Evolutionary conservation across 1,140 invertebrate genomes (phyloP).

Genomic region (Drosophila elegans): DNA sequence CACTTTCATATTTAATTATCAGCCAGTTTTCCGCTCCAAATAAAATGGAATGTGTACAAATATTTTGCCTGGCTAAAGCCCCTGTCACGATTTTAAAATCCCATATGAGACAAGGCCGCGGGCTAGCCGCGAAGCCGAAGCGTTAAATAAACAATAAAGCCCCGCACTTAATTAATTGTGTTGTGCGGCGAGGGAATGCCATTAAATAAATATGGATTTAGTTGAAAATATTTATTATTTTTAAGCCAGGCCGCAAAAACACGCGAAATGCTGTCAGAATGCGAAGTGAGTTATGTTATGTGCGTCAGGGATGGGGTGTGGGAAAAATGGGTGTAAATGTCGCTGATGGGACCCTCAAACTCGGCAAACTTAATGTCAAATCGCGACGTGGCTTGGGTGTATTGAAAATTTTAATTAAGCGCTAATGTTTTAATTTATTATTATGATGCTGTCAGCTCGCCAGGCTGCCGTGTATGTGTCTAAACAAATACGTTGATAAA

Average conservation of each 20-base stretch:
- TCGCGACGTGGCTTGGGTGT: conserved; percentile 33
- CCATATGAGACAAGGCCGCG: conserved; percentile 29
- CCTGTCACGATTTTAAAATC: conserved; percentile 40
- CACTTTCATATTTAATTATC: conserved; percentile 28
- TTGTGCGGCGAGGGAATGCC: conserved; percentile 18
- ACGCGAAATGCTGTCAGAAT: conserved; percentile 17
- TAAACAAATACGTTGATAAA: conserved; percentile 2
- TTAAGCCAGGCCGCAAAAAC: conserved; percentile 14
- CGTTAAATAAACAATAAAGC: conserved; percentile 55
- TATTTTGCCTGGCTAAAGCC: conserved; percentile 11
- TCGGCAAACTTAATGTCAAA: conserved; percentile 31
- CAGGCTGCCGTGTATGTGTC: conserved; percentile 13
- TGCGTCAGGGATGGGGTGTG: background rate
- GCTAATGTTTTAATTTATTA: conserved; percentile 84
- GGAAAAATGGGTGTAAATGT: background rate
- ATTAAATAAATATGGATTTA: conserved; percentile 61
- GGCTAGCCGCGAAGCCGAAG: conserved; percentile 34
- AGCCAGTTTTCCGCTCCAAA: background rate
- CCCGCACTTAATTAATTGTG: conserved; percentile 53
- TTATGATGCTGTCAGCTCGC: conserved; percentile 60
- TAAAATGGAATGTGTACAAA: conserved; percentile 21
- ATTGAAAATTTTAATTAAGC: conserved; percentile 82
- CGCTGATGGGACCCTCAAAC: conserved; percentile 28
- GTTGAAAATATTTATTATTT: conserved; percentile 51
- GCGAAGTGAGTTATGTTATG: conserved; percentile 17